Percentiles rank a stretch among this genome's conserved stretches.
These are phyloP conservation scores for Macrosiphum euphorbiae DNA, from an alignment of 2,888 invertebrate species.

Conservation along the genomic window DNA sequence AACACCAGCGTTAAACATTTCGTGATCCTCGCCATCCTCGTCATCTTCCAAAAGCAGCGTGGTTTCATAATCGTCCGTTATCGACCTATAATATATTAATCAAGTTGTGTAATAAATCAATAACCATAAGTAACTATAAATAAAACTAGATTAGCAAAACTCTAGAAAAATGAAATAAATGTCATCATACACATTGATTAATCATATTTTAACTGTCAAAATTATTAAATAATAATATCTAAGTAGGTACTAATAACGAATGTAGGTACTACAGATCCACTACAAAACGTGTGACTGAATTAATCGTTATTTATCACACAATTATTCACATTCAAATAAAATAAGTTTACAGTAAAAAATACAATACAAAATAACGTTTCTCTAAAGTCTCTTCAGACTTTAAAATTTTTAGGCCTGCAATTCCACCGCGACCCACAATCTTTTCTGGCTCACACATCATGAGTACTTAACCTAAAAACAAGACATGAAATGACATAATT, in stretches of 20 bases:
- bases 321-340: neutral
- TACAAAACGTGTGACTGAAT: neutral
- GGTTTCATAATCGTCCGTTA: neutral
- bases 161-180: neutral
- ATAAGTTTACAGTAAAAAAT: neutral
- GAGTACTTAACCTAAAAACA: neutral
- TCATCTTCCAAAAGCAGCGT: neutral
- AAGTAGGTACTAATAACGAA: neutral
- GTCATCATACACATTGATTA: neutral
- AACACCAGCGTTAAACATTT: neutral
- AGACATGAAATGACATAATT: neutral
- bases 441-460: neutral
- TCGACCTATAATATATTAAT: conserved; percentile 19
- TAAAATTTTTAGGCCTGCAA: neutral
- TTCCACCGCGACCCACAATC: neutral
- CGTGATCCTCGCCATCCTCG: conserved; percentile 1
- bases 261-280: neutral
- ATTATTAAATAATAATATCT: neutral
- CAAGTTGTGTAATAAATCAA: neutral
- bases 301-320: neutral
- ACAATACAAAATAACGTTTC: neutral
- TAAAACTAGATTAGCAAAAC: neutral
- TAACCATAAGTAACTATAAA: neutral
- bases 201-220: neutral
- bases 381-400: neutral